phyloP scores from a whole-genome alignment of 2,113 vertebrate genomes.

The Pao palembangensis region DNA sequence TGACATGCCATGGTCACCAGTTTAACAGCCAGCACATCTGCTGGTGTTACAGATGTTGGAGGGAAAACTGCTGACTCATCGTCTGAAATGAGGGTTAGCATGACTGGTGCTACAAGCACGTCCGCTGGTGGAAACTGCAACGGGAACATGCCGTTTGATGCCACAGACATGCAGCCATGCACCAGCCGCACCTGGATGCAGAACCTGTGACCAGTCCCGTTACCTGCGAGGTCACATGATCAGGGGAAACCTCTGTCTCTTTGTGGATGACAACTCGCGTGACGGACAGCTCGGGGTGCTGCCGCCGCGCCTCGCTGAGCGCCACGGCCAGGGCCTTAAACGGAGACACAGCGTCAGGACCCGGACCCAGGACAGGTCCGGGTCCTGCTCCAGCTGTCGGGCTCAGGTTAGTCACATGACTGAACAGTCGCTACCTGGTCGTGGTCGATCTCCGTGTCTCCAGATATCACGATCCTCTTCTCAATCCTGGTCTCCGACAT shows the following conservation, averaged over 20 bases:
- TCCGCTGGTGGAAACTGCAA: too few species aligned
- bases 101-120: too few species aligned
- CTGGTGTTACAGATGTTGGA: too few species aligned
- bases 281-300: constrained; percentile 98
- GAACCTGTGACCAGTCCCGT: constrained; percentile 2
- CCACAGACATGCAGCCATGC: constrained; percentile 17
- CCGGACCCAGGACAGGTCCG: not conserved
- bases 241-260: constrained; percentile 94
- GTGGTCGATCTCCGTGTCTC: constrained; percentile 92
- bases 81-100: too few species aligned
- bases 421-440: constrained; percentile 65
- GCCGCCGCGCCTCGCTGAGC: constrained; percentile 93
- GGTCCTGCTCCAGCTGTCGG: not conserved
- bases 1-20: too few species aligned
- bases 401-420: not conserved
- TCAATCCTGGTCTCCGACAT: constrained; percentile 96
- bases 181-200: constrained; percentile 20
- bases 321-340: constrained; percentile 91
- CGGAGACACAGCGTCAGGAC: constrained; percentile 50
- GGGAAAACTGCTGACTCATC: too few species aligned
- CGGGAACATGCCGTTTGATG: too few species aligned
- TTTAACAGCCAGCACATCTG: too few species aligned
- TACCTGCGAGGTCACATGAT: constrained; percentile 62
- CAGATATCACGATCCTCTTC: constrained; percentile 96
- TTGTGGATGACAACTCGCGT: constrained; percentile 97